phyloP scores from a whole-genome alignment of 1,140 invertebrate genomes.

The Laupala kohalensis region DNA sequence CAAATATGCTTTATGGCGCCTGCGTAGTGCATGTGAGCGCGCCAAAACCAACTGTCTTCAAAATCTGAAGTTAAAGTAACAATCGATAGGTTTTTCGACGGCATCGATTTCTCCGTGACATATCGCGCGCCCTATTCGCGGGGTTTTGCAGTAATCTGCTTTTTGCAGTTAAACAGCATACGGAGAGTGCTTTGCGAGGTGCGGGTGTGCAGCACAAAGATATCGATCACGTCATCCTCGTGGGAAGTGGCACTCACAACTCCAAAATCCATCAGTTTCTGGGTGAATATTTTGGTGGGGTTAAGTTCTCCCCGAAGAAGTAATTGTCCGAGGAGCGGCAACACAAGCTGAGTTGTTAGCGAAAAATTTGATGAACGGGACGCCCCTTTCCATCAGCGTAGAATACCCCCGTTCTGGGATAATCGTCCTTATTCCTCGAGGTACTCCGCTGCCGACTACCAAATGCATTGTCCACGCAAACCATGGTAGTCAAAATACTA shows the following conservation, averaged over 20 bases:
- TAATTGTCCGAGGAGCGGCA: not conserved
- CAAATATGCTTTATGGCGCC: slow-evolving; percentile 30
- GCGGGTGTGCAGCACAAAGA: slow-evolving; percentile 44
- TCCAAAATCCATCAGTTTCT: slow-evolving; percentile 40
- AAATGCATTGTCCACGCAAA: not conserved
- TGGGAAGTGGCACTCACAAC: slow-evolving; percentile 52
- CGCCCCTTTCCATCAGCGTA: not conserved
- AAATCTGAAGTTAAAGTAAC: slow-evolving; percentile 53
- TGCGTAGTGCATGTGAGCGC: slow-evolving; percentile 52
- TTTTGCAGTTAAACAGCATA: slow-evolving; percentile 49
- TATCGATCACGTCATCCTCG: slow-evolving; percentile 50
- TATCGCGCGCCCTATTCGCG: slow-evolving; percentile 62
- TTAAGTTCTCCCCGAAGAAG: not conserved
- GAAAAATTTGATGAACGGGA: not conserved
- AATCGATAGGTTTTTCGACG: slow-evolving; percentile 54
- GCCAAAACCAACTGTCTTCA: slow-evolving; percentile 71
- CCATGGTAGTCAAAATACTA: not conserved
- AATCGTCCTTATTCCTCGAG: not conserved
- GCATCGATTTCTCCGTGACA: slow-evolving; percentile 60
- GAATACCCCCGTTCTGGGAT: not conserved
- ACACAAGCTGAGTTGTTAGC: not conserved
- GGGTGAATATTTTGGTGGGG: not conserved
- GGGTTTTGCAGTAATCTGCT: slow-evolving; percentile 77
- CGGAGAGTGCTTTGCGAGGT: slow-evolving; percentile 52
- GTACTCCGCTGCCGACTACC: not conserved